Evolutionary conservation across 2,888 invertebrate species (phyloP), one percentile per base, ranked within the genome.

Genomic region (Coronaproctus castanopsis): DNA sequence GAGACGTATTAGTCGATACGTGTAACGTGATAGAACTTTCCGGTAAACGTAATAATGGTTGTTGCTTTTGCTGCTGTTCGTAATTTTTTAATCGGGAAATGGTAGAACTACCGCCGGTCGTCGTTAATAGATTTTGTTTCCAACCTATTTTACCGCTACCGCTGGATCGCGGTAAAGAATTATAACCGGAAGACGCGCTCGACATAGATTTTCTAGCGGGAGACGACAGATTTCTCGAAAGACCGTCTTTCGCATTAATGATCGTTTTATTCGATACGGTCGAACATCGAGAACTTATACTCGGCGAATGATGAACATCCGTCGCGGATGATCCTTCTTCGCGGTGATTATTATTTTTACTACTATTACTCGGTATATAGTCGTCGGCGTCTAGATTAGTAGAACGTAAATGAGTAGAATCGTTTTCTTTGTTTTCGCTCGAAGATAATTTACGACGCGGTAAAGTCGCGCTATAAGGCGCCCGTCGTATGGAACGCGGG

Each of bases 181-280:
- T 71, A 51, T 73, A 74, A 1, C 72, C 72, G 1, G 72, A 67
- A 5, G 67, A 67, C 8, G 67, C 66, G 60, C 65, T 65, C 1
- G 67, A 67, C 57, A 65, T 54, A 20, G 66, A 67, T 59, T 67
- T 62, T 14, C 66, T 63, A 24, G 63, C 64, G 8, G 65, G 64
- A 1, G 64, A 65, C 2, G 64, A 60, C 23, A 59, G 52, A 49
- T 62, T 64, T 22, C 55, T 21, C 3, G 21, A 55, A 50, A 61
- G 60, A 14, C 36, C 24, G 24, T 59, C 59, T 36, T 59, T 59
- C 10, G 22, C 22, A 22, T 21, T 50, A 24, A 67, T 63, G 21
- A 64, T 63, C 22, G 66, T 65, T 61, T 67, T 67, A 58, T 64
- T 65, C 2, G 65, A 65, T 19, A 54, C 57, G 52, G 57, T 57